Evolutionary conservation across 23 tunicate species (phyloP).

Genomic region (Aplidium turbinatum): DNA sequence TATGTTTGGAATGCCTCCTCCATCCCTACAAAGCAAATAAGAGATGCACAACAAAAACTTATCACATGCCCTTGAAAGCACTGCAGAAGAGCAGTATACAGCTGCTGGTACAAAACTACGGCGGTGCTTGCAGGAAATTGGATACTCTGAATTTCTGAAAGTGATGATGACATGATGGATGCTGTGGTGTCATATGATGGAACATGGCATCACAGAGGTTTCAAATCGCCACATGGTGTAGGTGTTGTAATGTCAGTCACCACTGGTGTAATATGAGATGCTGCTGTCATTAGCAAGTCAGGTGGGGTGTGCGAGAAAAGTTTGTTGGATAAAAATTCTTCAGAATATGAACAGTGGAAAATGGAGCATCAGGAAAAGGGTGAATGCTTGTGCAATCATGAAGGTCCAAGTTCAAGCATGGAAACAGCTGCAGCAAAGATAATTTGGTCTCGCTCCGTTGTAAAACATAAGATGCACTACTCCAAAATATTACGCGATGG

Average conservation of each 20-base stretch:
- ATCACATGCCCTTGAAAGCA: neutral
- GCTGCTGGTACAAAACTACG: constrained; percentile 7
- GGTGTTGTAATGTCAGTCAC: constrained; percentile 27
- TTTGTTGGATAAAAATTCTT: neutral
- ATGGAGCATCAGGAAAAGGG: constrained; percentile 14
- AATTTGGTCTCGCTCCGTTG: constrained; percentile 27
- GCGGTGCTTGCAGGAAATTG: constrained; percentile 5
- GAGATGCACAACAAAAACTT: constrained; percentile 13
- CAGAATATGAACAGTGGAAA: constrained; percentile 10
- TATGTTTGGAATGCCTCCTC: constrained; percentile 32
- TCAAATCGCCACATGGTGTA: constrained; percentile 25
- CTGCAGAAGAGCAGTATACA: neutral
- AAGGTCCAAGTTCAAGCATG: constrained; percentile 31
- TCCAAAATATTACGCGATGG: constrained; percentile 5
- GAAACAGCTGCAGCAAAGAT: constrained; percentile 20
- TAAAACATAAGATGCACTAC: constrained; percentile 15
- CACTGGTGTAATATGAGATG: constrained; percentile 31
- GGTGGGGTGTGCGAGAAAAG: constrained; percentile 6
- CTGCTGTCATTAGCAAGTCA: constrained; percentile 22
- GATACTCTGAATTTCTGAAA: neutral
- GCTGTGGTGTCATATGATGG: constrained; percentile 28
- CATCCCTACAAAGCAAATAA: constrained; percentile 16
- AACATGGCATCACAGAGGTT: constrained; percentile 34
- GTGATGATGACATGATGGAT: constrained; percentile 16
- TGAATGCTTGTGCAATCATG: neutral